phyloP scores from a whole-genome alignment of 2,797 vertebrate species.

The Passerculus sandwichensis region DNA sequence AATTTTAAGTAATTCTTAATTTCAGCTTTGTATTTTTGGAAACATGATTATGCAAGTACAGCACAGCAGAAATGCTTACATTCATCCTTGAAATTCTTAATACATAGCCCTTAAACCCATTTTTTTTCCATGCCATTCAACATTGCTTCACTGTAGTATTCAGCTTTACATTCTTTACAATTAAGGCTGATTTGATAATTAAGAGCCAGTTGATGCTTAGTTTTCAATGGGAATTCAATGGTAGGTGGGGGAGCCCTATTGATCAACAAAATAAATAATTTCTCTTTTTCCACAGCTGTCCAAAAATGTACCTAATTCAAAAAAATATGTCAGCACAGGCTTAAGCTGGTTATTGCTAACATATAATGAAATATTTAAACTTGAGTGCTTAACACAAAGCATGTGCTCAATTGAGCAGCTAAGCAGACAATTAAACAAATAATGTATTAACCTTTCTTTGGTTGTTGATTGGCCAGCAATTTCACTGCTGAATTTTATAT shows the following conservation, averaged over 20 bases:
- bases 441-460: background rate
- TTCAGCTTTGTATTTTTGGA: background rate
- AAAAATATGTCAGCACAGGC: background rate
- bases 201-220: background rate
- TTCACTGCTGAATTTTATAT: background rate
- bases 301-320: background rate
- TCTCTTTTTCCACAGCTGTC: background rate
- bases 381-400: background rate
- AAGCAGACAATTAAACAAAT: background rate
- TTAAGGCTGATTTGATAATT: background rate
- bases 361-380: slow-evolving; percentile 6
- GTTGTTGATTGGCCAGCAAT: background rate
- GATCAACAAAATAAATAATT: background rate
- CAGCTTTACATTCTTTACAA: background rate
- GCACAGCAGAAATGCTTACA: background rate
- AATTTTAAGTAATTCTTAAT: background rate
- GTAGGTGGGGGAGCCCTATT: background rate
- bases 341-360: background rate
- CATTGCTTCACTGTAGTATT: background rate
- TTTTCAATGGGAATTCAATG: background rate
- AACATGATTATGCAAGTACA: background rate
- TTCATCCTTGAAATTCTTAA: background rate
- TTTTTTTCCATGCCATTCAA: background rate
- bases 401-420: background rate
- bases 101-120: background rate